Conservation (phyloP, 2,113 vertebrate species). For the Acrocephalus kingi region DNA sequence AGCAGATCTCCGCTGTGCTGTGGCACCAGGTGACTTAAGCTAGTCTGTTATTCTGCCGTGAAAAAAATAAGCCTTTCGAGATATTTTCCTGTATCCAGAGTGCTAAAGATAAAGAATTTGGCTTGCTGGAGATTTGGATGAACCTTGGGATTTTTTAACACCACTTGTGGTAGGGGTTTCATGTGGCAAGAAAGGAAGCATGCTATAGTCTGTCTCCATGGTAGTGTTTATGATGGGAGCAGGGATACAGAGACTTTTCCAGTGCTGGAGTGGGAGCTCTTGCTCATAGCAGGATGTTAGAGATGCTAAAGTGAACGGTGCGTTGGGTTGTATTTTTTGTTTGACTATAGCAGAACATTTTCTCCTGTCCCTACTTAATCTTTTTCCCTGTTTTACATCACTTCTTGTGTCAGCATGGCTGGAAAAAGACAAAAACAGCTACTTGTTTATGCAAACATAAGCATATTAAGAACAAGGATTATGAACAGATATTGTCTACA, state of each 20-base stretch:
- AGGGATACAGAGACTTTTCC: neutral
- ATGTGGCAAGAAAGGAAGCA: neutral
- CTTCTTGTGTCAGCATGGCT: slow-evolving; percentile 37
- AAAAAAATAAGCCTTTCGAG: neutral
- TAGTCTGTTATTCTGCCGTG: neutral
- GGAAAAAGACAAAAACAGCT: slow-evolving; percentile 33
- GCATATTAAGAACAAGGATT: slow-evolving; percentile 21
- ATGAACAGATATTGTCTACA: slow-evolving; percentile 34
- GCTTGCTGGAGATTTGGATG: neutral
- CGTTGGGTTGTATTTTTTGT: neutral
- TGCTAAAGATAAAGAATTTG: neutral
- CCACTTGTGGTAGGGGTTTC: neutral
- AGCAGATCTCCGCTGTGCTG: neutral
- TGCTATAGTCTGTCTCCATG: neutral
- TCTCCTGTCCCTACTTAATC: neutral
- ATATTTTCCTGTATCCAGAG: neutral
- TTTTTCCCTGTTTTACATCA: slow-evolving; percentile 22
- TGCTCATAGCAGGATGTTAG: neutral
- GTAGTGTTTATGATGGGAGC: neutral
- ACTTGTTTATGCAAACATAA: slow-evolving; percentile 4
- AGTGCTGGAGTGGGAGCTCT: neutral
- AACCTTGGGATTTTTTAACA: neutral
- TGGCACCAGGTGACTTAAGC: neutral
- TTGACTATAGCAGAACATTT: neutral
- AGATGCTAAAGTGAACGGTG: neutral